Evolutionary conservation across 2,797 vertebrate genomes (phyloP).

Genomic region (Spea hammondii): DNA sequence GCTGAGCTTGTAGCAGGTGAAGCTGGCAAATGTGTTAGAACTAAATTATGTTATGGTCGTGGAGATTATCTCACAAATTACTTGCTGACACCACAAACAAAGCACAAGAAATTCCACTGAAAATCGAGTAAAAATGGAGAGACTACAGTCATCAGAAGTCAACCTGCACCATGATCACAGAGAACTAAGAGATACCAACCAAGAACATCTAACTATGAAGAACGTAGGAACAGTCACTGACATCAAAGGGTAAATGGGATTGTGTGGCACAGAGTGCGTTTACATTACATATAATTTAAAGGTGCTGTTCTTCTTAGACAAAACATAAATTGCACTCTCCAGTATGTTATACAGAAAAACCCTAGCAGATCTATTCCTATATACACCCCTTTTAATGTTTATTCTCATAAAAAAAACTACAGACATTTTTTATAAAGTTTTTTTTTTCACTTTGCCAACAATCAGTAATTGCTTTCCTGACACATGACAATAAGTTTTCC

Average conservation of each 20-base stretch:
- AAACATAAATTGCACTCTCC: no score
- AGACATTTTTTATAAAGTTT: neutral
- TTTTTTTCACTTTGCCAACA: neutral
- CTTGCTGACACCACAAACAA: neutral
- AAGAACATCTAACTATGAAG: neutral
- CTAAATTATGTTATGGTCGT: no score
- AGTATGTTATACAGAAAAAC: no score
- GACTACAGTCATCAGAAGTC: neutral
- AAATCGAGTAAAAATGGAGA: neutral
- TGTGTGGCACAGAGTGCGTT: no score
- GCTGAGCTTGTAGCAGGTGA: no score
- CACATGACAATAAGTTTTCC: no score
- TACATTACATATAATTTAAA: no score
- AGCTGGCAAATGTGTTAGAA: neutral
- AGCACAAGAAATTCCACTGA: neutral
- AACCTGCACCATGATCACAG: neutral
- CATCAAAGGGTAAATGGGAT: slow-evolving; percentile 33
- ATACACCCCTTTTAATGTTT: neutral
- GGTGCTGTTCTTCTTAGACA: no score
- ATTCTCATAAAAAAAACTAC: no score
- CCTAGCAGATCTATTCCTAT: no score
- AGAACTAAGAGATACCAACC: neutral
- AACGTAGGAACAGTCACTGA: slow-evolving; percentile 33
- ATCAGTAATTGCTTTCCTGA: no score
- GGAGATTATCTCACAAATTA: neutral